Evolutionary conservation across 37 sponge, comb jelly and placozoan species (phyloP).

Genomic region (Tethya wilhelma): DNA sequence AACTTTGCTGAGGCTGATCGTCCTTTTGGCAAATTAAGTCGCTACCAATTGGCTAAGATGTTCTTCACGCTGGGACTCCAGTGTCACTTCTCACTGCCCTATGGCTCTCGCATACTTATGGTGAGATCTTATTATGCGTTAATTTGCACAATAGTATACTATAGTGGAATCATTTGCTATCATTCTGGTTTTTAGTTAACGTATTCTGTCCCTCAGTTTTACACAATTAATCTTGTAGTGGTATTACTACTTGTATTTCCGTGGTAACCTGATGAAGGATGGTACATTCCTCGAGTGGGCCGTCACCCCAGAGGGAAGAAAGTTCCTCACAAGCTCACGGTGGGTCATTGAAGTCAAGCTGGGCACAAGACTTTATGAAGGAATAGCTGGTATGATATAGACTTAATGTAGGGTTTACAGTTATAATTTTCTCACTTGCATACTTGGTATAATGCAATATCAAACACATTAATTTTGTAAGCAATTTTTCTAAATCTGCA

Average conservation of each 20-base stretch:
- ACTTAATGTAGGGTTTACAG: too few relatives aligned
- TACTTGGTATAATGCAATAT: too few relatives aligned
- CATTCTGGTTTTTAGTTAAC: too few relatives aligned
- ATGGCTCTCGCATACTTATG: conserved; percentile 25
- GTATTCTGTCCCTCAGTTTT: too few relatives aligned
- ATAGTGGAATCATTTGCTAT: too few relatives aligned
- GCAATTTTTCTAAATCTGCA: too few relatives aligned
- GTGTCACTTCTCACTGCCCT: conserved; percentile 52
- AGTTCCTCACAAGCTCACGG: conserved; percentile 33
- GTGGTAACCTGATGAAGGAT: conserved; percentile 21
- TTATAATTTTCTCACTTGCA: too few relatives aligned
- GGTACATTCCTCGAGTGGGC: conserved; percentile 41
- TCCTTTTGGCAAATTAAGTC: conserved; percentile 9
- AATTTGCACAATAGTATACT: too few relatives aligned
- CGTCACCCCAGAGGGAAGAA: conserved; percentile 32
- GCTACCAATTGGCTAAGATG: conserved; percentile 45
- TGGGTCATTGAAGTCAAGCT: conserved; percentile 51
- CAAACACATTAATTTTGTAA: too few relatives aligned
- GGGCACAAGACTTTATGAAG: conserved; percentile 36
- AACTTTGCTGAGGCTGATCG: conserved; percentile 68
- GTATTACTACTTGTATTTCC: conserved; percentile 58
- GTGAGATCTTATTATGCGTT: too few relatives aligned
- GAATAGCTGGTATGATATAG: conserved; percentile 60
- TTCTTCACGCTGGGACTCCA: conserved; percentile 57
- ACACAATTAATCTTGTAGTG: conserved; percentile 31